Evolutionary conservation across 2,888 invertebrate genomes (phyloP).

Genomic region (Drosophila longiperda): DNA sequence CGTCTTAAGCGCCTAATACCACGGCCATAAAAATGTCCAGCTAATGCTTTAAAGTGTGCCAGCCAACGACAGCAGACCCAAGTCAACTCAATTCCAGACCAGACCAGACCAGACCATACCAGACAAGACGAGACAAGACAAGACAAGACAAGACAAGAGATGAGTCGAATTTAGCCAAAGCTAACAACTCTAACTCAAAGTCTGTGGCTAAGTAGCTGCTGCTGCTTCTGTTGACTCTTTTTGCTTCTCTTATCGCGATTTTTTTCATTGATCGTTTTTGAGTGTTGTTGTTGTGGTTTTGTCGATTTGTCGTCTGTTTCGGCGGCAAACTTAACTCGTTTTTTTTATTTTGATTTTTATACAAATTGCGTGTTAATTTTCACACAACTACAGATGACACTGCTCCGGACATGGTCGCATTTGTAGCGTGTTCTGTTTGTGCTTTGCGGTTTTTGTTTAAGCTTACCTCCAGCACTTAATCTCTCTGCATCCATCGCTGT

Average conservation of each 20-base stretch:
- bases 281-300: constrained; percentile 42
- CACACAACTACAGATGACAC: constrained; percentile 63
- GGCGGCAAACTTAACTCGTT: constrained; percentile 60
- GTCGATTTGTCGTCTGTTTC: constrained; percentile 41
- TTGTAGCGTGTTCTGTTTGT: constrained; percentile 64
- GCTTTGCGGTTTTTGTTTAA: constrained; percentile 63
- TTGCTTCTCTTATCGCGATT: constrained; percentile 56
- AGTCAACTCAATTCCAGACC: constrained; percentile 42
- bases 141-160: constrained; percentile 18
- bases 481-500: not conserved
- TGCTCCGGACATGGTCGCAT: constrained; percentile 27
- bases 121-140: constrained; percentile 10
- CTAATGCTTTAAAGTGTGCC: constrained; percentile 82
- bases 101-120: constrained; percentile 12
- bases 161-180: constrained; percentile 32
- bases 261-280: constrained; percentile 74
- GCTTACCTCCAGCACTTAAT: not conserved
- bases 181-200: constrained; percentile 15
- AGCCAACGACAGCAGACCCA: constrained; percentile 57
- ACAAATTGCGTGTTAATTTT: constrained; percentile 80
- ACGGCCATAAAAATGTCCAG: constrained; percentile 80
- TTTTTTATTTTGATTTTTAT: constrained; percentile 59
- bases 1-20: constrained; percentile 81
- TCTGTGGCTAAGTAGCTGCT: constrained; percentile 23
- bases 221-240: constrained; percentile 24